Evolutionary conservation across 1,140 invertebrate genomes (phyloP), one percentile per base, ranked within the genome.

Genomic region (Protaetia brevitarsis): DNA sequence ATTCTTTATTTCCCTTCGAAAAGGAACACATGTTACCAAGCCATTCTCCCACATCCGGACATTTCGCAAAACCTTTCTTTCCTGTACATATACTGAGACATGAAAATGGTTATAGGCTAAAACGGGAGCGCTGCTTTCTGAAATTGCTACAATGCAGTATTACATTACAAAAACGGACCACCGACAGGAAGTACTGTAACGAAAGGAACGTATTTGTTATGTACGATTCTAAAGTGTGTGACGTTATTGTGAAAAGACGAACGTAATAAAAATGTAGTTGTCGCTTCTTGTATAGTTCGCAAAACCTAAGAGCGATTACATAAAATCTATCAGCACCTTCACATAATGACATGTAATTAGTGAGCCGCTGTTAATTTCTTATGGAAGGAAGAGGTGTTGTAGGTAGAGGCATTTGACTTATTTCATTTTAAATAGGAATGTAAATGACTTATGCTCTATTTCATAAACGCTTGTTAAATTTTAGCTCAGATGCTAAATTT

Each of bases 1-100:
- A 51, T 51, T 51, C 41, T 51, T 51, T 51, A 51, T 51, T 51
- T 51, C 41, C 41, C 19, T 51, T 51, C 19, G 26, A 51, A 51
- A 19, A 51, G 19, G 41, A 51, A 51, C 41, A 51, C 41, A 19
- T 51, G 16, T 51, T 23, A 51, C 41, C 21, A 51, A 51, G n/a
- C 19, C 41, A 51, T 51, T 51, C 41, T 51, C 41, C 41, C 41
- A 51, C 41, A 51, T 51, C 41, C 41, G 41, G 41, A 23, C 41
- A 23, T 19, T 5, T 23, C 4, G 41, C 19, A 51, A 51, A 51
- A 51, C 41, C 41, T 51, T 51, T 51, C 41, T 51, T 51, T 51
- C 41, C 41, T n/a, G 41, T 51, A 23, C 41, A 51, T n/a, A 51
- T 51, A 23, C 41, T 16, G 41, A 16, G 26, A 51, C 41, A 51